Conservation (phyloP, 2,888 invertebrate genomes). For the Tetragnatha montana region DNA sequence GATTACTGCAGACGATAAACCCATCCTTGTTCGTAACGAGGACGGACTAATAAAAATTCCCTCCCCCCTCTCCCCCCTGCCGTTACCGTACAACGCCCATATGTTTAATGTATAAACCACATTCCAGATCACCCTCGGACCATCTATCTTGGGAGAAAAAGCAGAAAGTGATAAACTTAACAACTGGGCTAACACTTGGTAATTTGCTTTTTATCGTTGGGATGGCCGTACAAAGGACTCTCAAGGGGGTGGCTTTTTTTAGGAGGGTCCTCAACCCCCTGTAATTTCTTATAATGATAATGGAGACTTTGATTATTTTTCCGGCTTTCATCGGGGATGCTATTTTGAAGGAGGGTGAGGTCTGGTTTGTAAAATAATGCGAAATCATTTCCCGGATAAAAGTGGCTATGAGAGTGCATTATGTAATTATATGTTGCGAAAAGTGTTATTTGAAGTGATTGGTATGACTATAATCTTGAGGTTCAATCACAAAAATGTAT, state of each 20-base stretch:
- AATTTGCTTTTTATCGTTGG: constrained; percentile 40
- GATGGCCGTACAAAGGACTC: too few species aligned
- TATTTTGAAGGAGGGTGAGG: constrained; percentile 50
- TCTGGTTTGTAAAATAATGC: constrained; percentile 42
- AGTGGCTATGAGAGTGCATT: constrained; percentile 26
- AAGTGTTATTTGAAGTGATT: constrained; percentile 52
- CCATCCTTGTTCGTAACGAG: constrained; percentile 35
- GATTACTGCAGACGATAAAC: constrained; percentile 56
- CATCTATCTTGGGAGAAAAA: constrained; percentile 48
- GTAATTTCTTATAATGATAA: constrained; percentile 33
- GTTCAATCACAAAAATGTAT: constrained; percentile 33
- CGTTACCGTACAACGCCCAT: constrained; percentile 65
- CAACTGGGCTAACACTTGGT: constrained; percentile 67
- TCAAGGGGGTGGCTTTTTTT: too few species aligned
- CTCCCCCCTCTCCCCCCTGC: constrained; percentile 18
- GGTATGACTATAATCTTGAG: constrained; percentile 27
- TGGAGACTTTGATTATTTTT: background rate
- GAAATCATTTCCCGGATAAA: background rate
- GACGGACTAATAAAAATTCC: constrained; percentile 53
- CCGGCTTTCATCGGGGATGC: constrained; percentile 18
- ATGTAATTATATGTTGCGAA: constrained; percentile 56
- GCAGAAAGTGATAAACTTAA: constrained; percentile 69
- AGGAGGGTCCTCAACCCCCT: background rate
- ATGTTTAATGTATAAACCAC: constrained; percentile 69
- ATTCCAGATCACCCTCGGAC: constrained; percentile 34